Base-by-base conservation (phyloP, 1,140 invertebrate genomes). In the Drosophila nasuta region DNA sequence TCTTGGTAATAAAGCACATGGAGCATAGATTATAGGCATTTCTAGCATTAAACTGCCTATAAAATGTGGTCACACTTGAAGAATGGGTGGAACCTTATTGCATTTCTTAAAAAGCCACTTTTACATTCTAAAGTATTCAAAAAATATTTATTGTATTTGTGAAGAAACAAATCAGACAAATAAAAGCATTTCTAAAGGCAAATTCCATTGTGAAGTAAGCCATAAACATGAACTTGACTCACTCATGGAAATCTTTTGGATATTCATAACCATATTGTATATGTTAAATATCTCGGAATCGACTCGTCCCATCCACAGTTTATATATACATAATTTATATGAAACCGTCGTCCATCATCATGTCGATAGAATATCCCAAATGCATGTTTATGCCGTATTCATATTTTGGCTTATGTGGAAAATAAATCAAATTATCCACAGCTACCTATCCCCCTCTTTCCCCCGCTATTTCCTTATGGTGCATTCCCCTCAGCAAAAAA, bases 391-490 rank as follows among this genome's bases (percentile, higher is more conserved):
- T 46, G 28, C 62, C 30, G 30, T 45, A 43, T 64, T 41, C 20
- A 54, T 35, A 56, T 43, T 38, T 38, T 28, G 35, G 28, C n/a
- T 52, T 67, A 68, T 64, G 75, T 72, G 56, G 15, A 51, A 49
- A 66, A 82, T 82, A 68, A 82, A 81, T 81, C 78, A 81, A 68
- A 67, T 73, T 76, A 78, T 70, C 79, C 28, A 64, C 68, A 62
- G 45, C 38, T 38, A 41, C 25, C 52, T 13, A 25, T 28, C 25
- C 8, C 8, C 28, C 5, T 20, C 41, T 48, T 7, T 0, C 17
- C 25, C 10, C 8, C n/a, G 8, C 5, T 33, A 1, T 6, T 35
- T 33, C n/a, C 30, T 10, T 25, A 1, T 49, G 10, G 4, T 28
- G 6, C 7, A 13, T 49, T 15, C 4, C 20, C n/a, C 25, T 28